Conservation (phyloP, 2,113 vertebrate species). For the Xiphias gladius region DNA sequence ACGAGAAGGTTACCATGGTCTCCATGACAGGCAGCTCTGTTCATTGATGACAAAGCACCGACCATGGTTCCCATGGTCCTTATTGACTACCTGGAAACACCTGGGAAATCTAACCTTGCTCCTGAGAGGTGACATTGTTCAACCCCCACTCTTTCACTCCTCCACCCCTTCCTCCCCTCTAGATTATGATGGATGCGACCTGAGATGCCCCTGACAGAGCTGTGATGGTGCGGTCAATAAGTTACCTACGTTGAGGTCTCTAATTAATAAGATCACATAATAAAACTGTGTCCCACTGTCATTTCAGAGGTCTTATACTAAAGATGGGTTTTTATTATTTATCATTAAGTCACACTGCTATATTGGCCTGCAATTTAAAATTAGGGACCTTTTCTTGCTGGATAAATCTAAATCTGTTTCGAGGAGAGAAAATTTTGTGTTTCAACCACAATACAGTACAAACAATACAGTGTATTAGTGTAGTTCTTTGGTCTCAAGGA, state of each 20-base stretch:
- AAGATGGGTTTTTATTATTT: background rate
- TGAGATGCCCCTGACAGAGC: background rate
- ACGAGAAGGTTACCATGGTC: background rate
- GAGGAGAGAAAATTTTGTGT: background rate
- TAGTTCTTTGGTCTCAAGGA: background rate
- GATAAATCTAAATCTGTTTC: background rate
- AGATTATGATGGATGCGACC: slow-evolving; percentile 23
- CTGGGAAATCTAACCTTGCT: slow-evolving; percentile 41
- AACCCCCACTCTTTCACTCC: background rate
- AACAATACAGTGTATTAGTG: background rate
- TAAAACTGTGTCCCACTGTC: background rate
- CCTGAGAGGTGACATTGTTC: slow-evolving; percentile 50
- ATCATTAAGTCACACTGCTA: background rate
- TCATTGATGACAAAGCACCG: slow-evolving; percentile 26
- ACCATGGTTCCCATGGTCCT: slow-evolving; percentile 43
- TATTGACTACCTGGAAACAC: slow-evolving; percentile 59
- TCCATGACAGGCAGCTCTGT: slow-evolving; percentile 6
- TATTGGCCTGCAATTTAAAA: background rate
- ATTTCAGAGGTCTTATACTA: background rate
- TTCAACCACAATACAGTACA: too few relatives aligned
- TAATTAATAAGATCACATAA: background rate
- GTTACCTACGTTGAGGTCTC: background rate
- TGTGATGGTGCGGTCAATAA: background rate
- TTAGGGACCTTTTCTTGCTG: background rate
- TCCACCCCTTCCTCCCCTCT: background rate